These are phyloP conservation scores for Oxyscelio sp. DNA, from an alignment of 2,888 invertebrate species.

Conservation along the genomic window DNA sequence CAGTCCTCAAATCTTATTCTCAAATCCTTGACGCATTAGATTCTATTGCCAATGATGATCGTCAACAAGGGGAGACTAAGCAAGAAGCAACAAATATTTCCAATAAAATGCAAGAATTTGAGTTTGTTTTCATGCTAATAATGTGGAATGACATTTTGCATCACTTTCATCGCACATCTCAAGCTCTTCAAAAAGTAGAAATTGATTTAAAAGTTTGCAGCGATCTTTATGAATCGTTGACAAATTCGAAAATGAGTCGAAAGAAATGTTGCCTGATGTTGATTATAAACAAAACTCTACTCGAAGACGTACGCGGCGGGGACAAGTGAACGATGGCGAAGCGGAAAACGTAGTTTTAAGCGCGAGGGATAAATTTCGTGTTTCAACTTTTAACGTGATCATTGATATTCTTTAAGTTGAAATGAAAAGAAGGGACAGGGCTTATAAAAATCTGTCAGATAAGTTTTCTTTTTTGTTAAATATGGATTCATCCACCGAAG, in stretches of 20 bases:
- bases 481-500: conserved; percentile 29
- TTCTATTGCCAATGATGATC: conserved; percentile 37
- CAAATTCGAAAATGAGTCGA: conserved; percentile 43
- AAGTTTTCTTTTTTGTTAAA: conserved; percentile 64
- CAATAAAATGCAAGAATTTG: no score
- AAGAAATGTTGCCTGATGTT: conserved; percentile 40
- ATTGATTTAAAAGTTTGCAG: conserved; percentile 39
- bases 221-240: conserved; percentile 44
- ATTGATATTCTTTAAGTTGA: conserved; percentile 42
- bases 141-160: conserved; percentile 58
- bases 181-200: conserved; percentile 30
- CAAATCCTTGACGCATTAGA: conserved; percentile 53
- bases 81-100: no score
- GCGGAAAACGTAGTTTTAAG: conserved; percentile 15
- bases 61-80: conserved; percentile 41
- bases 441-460: conserved; percentile 34
- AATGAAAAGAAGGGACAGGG: conserved; percentile 38
- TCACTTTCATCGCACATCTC: conserved; percentile 34
- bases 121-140: no score
- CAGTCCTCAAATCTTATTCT: conserved; percentile 23
- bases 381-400: conserved; percentile 45
- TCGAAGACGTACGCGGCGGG: no score
- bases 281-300: conserved; percentile 40
- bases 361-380: conserved; percentile 48
- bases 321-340: no score